Base-by-base conservation (phyloP, 1,140 invertebrate species). In the Drosophila persimilis region DNA sequence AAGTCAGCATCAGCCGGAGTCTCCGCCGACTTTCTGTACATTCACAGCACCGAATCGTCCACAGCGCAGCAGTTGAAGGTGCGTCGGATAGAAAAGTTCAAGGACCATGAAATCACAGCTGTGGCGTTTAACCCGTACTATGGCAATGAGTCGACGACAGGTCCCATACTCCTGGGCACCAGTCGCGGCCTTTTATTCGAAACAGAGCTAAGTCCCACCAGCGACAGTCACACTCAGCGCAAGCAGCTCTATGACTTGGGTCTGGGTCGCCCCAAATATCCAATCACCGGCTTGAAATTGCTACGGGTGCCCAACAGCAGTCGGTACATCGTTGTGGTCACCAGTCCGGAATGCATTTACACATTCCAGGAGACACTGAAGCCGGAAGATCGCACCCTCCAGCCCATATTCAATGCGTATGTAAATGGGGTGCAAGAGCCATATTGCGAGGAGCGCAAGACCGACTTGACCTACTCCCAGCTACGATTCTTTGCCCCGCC, bases 131-230 rank as follows among this genome's bases (percentile, higher is more conserved):
- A 98, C 92, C 94, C 93, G 76, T 93, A 94, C 41, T 96, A 96
- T 88, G 94, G 94, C 24, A 96, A 94, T 0, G 94, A 96, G 52
- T 93, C 91, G 5, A 94, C 94, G 1, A 95, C 95, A 1, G 96
- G 96, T 3, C 94, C 96, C 1, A 97, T 99, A 73, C 92, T 99
- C 17, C 80, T 99, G 3, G 98, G 98, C 17, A 98, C 97, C 0
- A 96, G 96, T 13, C 96, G 96, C 90, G 98, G 97, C 20, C 91
- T 97, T n/a, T 96, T 99, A 73, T 95, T 98, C 92, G 98, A 99
- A 91, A 97, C 96, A 2, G 97, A 98, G 91, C 93, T 99, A 45
- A 94, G 94, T 29, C 92, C 94, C 22, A 95, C 96, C 41, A 96
- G 97, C 53, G 95, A 96, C 1, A 60, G 53, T 0, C 60, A 65